Base-by-base conservation (phyloP, 2,797 vertebrate species). In the Crenuchus spilurus region DNA sequence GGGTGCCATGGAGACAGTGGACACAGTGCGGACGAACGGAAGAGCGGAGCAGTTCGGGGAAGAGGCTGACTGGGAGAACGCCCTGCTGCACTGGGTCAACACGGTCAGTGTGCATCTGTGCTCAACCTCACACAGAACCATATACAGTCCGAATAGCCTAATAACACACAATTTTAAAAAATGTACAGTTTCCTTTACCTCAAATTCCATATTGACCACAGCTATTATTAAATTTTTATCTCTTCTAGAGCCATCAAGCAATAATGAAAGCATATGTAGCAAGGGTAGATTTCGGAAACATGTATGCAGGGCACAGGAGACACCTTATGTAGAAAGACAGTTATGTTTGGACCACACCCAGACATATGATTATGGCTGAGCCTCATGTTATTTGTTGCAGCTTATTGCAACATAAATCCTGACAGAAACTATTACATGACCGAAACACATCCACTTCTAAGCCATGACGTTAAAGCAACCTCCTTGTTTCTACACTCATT, bases 51-150 rank as follows among this genome's bases (percentile, higher is more conserved):
- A 90, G 76, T 88, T 89, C 10, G 70, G 74, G 8, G 85, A 81
- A 79, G 85, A 83, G n/a, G 84, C 85, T 28, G 85, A 84, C 80
- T 91, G 94, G 94, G 94, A 96, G 82, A 92, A 91, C 68, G 90
- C 92, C 72, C 87, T 97, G 44, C 92, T 97, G 49, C 84, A 89
- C 64, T 97, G 96, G 96, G 92, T 97, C 74, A 93, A 94, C 68
- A 84, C 70, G 92, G 95, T 97, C 93, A 88, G 88, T 31, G 24
- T 48, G n/a, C 18, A 30, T n/a, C 35, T 28, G 4, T n/a, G 46
- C 44, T 42, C n/a, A 31, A 37, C 8, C 33, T 13, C 44, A 28
- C 16, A 28, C 30, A 26, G 6, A n/a, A n/a, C n/a, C n/a, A n/a
- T n/a, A n/a, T 4, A 37, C 57, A 20, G 35, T 44, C 54, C 14